Evolutionary conservation across 2,797 vertebrate genomes (phyloP).

Genomic region (Micrastur ruficollis): DNA sequence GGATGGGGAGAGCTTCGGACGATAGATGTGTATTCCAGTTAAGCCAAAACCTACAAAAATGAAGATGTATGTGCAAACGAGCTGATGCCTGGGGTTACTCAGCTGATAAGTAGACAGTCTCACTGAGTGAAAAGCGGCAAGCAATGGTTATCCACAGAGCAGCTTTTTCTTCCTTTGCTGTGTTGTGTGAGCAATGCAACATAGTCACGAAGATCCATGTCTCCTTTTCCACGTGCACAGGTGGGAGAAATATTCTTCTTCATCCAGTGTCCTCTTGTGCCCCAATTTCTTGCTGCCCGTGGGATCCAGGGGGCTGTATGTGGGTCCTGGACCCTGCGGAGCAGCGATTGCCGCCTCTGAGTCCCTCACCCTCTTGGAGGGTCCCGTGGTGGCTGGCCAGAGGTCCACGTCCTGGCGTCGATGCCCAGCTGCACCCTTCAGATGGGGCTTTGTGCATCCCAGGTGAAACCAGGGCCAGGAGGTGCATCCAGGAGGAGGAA

Average conservation of each 20-base stretch:
- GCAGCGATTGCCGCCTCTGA: neutral
- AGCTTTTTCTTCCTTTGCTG: neutral
- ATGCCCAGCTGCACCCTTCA: neutral
- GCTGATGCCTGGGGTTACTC: neutral
- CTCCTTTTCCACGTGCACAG: neutral
- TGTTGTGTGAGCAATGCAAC: neutral
- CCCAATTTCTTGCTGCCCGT: neutral
- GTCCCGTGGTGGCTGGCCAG: neutral
- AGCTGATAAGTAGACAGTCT: neutral
- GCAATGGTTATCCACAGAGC: neutral
- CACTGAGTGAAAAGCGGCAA: neutral
- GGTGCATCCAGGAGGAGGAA: neutral
- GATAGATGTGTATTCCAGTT: neutral
- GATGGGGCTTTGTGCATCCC: neutral
- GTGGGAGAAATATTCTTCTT: neutral
- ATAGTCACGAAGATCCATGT: neutral
- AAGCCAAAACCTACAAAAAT: neutral
- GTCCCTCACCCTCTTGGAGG: neutral
- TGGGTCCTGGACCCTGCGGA: neutral
- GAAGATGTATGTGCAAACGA: neutral
- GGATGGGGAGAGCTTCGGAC: neutral
- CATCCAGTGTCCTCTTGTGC: neutral
- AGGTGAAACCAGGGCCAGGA: neutral
- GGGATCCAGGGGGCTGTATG: neutral
- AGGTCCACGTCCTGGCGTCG: accelerated